phyloP scores from a whole-genome alignment of 1,140 invertebrate species.

The Eufriesea mexicana region DNA sequence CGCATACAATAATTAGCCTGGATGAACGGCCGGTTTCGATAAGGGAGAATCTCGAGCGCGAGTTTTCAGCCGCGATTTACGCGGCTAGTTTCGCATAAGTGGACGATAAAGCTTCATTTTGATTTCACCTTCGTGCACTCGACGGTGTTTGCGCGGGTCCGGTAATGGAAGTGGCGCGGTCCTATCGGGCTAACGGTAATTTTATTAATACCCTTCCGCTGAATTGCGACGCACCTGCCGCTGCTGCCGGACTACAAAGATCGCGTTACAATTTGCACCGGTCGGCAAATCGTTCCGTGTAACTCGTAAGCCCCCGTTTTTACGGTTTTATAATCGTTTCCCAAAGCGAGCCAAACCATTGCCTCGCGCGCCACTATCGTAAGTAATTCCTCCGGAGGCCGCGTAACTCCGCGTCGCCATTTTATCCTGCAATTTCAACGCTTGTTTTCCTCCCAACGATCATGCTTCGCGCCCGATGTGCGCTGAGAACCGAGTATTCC shows the following conservation, averaged over 20 bases:
- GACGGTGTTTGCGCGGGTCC: not conserved
- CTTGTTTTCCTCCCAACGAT: not conserved
- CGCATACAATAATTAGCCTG: slow-evolving; percentile 35
- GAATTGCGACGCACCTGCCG: slow-evolving; percentile 40
- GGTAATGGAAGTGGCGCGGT: slow-evolving; percentile 38
- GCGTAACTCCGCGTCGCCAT: slow-evolving; percentile 8
- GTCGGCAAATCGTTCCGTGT: slow-evolving; percentile 26
- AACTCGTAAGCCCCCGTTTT: slow-evolving; percentile 34
- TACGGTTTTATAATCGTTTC: slow-evolving; percentile 36
- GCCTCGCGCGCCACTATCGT: not conserved
- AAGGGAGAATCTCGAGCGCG: slow-evolving; percentile 19
- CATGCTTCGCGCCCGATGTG: not conserved
- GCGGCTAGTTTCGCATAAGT: slow-evolving; percentile 48
- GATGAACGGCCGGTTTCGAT: slow-evolving; percentile 37
- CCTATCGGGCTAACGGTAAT: slow-evolving; percentile 48
- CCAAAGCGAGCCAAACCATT: not conserved
- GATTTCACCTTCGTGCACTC: slow-evolving; percentile 15
- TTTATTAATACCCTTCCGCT: slow-evolving; percentile 49
- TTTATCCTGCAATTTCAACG: slow-evolving; percentile 29
- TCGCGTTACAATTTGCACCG: slow-evolving; percentile 45
- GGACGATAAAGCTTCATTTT: slow-evolving; percentile 47
- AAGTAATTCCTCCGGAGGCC: not conserved
- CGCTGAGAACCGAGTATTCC: not conserved
- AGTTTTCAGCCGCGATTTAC: slow-evolving; percentile 49
- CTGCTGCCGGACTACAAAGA: slow-evolving; percentile 25